Evolutionary conservation across 2,797 vertebrate genomes (phyloP).

Genomic region (Epinephelus awoara): DNA sequence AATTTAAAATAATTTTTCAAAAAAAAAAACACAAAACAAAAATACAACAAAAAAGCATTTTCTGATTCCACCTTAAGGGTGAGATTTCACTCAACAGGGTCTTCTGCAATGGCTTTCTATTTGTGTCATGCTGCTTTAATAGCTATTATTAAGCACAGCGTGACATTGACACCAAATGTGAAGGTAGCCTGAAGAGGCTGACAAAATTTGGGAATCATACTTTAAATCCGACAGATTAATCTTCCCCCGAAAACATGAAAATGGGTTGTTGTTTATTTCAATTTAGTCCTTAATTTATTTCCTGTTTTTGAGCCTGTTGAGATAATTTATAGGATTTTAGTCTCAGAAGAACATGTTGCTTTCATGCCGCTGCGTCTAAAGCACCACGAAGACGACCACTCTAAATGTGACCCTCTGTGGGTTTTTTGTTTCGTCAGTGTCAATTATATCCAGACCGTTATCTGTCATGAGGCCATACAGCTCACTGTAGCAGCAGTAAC

Average conservation of each 20-base stretch:
- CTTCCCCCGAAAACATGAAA: slow-evolving; percentile 22
- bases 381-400: not conserved
- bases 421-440: slow-evolving; percentile 21
- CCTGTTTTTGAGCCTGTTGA: slow-evolving; percentile 27
- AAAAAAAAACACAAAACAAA: no score
- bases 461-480: slow-evolving; percentile 52
- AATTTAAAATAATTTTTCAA: no score
- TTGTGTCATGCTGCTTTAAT: not conserved
- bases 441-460: slow-evolving; percentile 39
- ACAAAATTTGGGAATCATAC: not conserved
- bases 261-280: slow-evolving; percentile 2
- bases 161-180: not conserved
- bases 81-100: no score
- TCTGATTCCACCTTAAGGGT: no score
- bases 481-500: slow-evolving; percentile 45
- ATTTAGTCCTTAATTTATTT: slow-evolving; percentile 26
- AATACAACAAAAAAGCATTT: no score
- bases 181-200: slow-evolving; percentile 9
- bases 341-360: slow-evolving; percentile 15
- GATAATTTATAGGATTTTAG: slow-evolving; percentile 21
- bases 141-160: not conserved
- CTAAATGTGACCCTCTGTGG: slow-evolving; percentile 43
- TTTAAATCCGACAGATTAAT: slow-evolving; percentile 35
- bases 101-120: not conserved
- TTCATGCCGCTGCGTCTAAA: slow-evolving; percentile 32